A percentile compares a stretch with the other conserved stretches of the same genome.
phyloP scores from a whole-genome alignment of 2,113 vertebrate species.

The Psilopogon haemacephalus region DNA sequence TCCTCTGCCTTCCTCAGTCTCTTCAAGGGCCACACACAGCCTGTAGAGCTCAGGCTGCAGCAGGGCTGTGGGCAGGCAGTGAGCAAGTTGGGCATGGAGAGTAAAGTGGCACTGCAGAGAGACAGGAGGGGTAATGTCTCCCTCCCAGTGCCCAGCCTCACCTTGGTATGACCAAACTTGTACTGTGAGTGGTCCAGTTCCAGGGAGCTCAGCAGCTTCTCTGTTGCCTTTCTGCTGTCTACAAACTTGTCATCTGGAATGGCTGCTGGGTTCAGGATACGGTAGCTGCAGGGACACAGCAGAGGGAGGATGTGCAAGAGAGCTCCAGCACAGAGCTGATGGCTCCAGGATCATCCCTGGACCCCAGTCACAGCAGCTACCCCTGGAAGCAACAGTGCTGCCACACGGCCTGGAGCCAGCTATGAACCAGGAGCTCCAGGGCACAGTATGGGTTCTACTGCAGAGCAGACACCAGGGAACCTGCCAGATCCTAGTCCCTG shows the following conservation, averaged over 20 bases:
- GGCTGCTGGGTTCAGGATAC: slow-evolving; percentile 89
- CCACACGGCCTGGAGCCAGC: background rate
- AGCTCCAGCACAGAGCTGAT: background rate
- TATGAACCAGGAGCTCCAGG: background rate
- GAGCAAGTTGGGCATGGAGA: background rate
- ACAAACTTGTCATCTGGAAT: slow-evolving; percentile 93
- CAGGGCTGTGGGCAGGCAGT: background rate
- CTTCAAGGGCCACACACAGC: background rate
- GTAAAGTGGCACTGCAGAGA: background rate
- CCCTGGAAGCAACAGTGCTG: background rate
- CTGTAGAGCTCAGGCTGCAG: background rate
- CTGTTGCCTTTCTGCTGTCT: slow-evolving; percentile 85
- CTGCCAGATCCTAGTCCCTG: background rate
- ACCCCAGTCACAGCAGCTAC: background rate
- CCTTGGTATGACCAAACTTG: slow-evolving; percentile 85
- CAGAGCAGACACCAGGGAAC: background rate
- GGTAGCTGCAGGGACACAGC: slow-evolving; percentile 78
- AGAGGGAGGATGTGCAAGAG: background rate
- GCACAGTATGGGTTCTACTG: background rate
- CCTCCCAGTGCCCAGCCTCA: background rate
- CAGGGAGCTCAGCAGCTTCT: slow-evolving; percentile 78
- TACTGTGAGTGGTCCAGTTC: slow-evolving; percentile 79
- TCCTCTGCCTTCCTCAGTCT: background rate
- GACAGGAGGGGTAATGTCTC: background rate
- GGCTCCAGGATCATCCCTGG: background rate